Evolutionary conservation across 2,797 vertebrate genomes (phyloP), one percentile per base, ranked within the genome.

Genomic region (Smutsia temminckii): DNA sequence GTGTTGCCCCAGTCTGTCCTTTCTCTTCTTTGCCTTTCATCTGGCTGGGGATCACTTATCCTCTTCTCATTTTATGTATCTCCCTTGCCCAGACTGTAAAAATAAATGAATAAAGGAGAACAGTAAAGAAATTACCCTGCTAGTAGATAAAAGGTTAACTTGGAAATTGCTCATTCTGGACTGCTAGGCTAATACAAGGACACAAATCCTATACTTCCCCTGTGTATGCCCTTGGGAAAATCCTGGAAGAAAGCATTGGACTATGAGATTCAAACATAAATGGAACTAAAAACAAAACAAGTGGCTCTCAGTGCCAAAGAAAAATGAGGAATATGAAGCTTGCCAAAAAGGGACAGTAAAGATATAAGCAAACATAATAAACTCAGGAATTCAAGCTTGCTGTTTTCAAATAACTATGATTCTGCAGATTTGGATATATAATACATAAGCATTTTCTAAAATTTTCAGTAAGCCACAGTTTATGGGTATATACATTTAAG

Each of bases 271-370:
- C 68, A 85, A 34, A 71, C 42, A 89, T 84, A 88, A 95, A 94
- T 37, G 80, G 57, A 95, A 87, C 32, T 68, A 72, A 83, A 95
- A 83, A 32, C 32, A 96, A 94, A 86, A 63, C 66, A 71, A 93
- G n/a, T n/a, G 5, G 6, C 51, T 95, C 37, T 96, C 16, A 14
- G 16, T 91, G 78, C 46, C 66, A 93, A 64, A 89, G 88, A 86
- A 87, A 85, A 71, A 72, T 34, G 10, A 46, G 17, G 29, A 81
- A 34, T 29, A 32, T 32, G 86, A 89, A 91, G 18, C 61, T 91
- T 96, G n/a, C 42, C 69, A 63, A 37, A 95, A 77, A 78, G 23
- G 29, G 11, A 64, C 32, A 71, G 71, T 64, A 10, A 87, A 88
- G 79, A 92, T 68, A 17, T 34, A 90, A 51, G n/a, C 27, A 34